Conservation (phyloP, 2,888 invertebrate species). For the Acanthopleura granulata region DNA sequence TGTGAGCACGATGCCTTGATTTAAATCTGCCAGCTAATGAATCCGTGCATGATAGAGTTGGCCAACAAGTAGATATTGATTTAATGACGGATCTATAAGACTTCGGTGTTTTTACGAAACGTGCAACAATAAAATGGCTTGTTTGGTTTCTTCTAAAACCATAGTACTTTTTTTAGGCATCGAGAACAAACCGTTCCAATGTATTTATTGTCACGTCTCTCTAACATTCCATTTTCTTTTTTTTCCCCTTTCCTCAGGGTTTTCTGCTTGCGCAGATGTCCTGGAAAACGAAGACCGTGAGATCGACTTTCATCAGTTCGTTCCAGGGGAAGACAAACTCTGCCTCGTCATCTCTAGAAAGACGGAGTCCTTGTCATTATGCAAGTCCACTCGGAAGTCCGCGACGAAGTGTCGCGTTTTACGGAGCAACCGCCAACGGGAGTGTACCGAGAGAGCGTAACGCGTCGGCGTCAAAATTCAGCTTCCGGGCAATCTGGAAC, state of each 20-base stretch:
- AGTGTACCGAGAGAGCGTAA: neutral
- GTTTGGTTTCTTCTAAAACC: no score
- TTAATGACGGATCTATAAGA: no score
- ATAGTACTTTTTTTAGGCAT: no score
- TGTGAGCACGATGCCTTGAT: no score
- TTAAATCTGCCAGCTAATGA: no score
- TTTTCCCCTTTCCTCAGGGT: neutral
- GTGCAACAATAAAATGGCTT: no score
- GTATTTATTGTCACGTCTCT: no score
- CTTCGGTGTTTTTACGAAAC: no score
- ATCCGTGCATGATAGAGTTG: no score
- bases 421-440: conserved; percentile 1
- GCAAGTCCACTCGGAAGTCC: neutral
- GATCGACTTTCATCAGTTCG: conserved; percentile 3
- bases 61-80: no score
- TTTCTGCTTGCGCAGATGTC: conserved; percentile 6
- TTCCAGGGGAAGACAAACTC: neutral
- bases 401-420: neutral
- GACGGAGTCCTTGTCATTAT: neutral
- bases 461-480: neutral
- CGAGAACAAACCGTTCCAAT: no score
- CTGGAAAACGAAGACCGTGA: conserved; percentile 6
- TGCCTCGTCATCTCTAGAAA: neutral
- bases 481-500: neutral
- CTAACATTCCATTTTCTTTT: no score